Evolutionary conservation across 2,113 vertebrate genomes (phyloP), one percentile per base, ranked within the genome.

Genomic region (Sinocyclocheilus grahami): DNA sequence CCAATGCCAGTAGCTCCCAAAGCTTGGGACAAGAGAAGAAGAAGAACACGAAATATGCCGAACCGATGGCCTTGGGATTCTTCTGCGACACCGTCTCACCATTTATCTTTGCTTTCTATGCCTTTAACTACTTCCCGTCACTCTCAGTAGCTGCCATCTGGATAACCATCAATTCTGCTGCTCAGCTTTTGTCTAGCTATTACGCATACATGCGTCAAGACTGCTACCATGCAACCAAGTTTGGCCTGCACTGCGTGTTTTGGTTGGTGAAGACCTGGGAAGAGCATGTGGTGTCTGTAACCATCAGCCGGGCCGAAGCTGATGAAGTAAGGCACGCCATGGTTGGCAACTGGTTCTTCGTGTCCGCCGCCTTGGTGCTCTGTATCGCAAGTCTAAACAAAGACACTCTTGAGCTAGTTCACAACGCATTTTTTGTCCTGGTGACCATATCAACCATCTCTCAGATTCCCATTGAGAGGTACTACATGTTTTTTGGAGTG

Each of bases 11-110:
- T 82, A 95, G 89, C 65, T 89, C 95, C 30, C 93, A 95, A 79
- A 94, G 89, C 55, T 84, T 92, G 4, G 95, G 95, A 53, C 94
- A 96, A 75, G 97, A 97, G 63, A 96, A 96, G 88, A 96, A 96
- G 79, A 97, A 97, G 92, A 97, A 97, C 82, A 97, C 97, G 0
- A 98, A 97, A 87, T 97, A 97, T 2, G 97, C 96, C 0, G 97
- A 98, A 90, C 96, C 97, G 0, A 96, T 97, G 95, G 97, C 96
- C 0, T 91, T 97, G 37, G 95, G 96, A 65, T 95, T 96, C 89
- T 94, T 97, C 91, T 97, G 96, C 0, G 95, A 97, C 72, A 95
- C 95, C 0, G 53, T 97, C 69, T 93, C 96, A 7, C 39, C 96
- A 0, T 96, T 97, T 27, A 91, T 97, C 24, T 95, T 97, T 67